Conservation (phyloP, 1,140 invertebrate genomes). For the Meloidogyne exigua region DNA sequence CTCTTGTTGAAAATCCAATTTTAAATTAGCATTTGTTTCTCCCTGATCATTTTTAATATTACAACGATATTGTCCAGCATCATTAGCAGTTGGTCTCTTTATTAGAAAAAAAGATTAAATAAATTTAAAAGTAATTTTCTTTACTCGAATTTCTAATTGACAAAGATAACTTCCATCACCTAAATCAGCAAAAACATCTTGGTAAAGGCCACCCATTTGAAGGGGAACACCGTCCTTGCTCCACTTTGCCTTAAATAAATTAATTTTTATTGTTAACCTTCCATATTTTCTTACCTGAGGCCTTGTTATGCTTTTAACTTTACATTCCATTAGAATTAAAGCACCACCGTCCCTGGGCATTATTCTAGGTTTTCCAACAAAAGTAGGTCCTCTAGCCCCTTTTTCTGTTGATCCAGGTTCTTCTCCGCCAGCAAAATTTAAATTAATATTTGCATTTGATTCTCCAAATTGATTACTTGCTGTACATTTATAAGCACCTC, state of each 20-base stretch:
- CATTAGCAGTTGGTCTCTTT: slow-evolving; percentile 82
- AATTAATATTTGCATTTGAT: slow-evolving; percentile 98
- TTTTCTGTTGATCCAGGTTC: slow-evolving; percentile 69
- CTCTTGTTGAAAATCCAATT: slow-evolving; percentile 93
- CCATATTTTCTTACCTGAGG: slow-evolving; percentile 68
- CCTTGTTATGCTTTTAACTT: slow-evolving; percentile 85
- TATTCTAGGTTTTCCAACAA: slow-evolving; percentile 92
- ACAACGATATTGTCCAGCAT: slow-evolving; percentile 96
- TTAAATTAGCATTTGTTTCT: slow-evolving; percentile 91
- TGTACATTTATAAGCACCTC: slow-evolving; percentile 96
- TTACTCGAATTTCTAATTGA: slow-evolving; percentile 78
- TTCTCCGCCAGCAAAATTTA: slow-evolving; percentile 86
- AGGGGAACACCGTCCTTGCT: slow-evolving; percentile 73
- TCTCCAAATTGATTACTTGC: slow-evolving; percentile 96
- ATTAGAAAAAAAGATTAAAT: slow-evolving; percentile 39
- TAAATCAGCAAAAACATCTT: slow-evolving; percentile 80
- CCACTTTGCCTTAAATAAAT: slow-evolving; percentile 62
- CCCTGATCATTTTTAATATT: slow-evolving; percentile 89
- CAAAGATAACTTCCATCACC: slow-evolving; percentile 84
- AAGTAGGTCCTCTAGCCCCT: slow-evolving; percentile 76
- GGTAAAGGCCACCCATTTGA: slow-evolving; percentile 81
- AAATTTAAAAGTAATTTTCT: slow-evolving; percentile 22
- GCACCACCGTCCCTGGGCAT: slow-evolving; percentile 89
- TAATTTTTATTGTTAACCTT: neutral
- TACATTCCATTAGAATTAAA: slow-evolving; percentile 90